These are phyloP conservation scores for Archilochus colubris DNA, from an alignment of 2,113 vertebrate species.

Conservation along the genomic window DNA sequence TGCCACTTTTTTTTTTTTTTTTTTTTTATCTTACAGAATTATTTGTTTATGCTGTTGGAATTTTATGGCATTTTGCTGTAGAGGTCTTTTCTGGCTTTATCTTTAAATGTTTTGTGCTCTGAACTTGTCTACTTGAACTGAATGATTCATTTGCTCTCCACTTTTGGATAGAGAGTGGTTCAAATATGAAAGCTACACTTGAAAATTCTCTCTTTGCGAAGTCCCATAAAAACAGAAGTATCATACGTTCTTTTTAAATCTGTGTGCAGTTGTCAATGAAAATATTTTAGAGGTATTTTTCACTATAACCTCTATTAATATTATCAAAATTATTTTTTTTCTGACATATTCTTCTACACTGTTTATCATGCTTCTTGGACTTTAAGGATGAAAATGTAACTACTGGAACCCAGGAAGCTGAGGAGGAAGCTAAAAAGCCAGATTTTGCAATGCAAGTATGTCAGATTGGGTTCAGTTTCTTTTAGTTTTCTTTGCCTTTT, in stretches of 20 bases:
- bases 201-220: neutral
- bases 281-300: neutral
- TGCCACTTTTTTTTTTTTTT: neutral
- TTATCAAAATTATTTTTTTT: neutral
- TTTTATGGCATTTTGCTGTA: neutral
- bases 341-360: conserved; percentile 2
- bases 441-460: conserved; percentile 76
- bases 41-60: neutral
- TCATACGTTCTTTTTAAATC: neutral
- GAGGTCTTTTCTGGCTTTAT: neutral
- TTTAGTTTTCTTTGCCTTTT: neutral
- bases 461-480: neutral
- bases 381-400: conserved; percentile 71
- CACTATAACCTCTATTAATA: neutral
- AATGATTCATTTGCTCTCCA: neutral
- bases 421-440: conserved; percentile 72
- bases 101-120: neutral
- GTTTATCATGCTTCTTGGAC: conserved; percentile 24
- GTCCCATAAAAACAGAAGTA: neutral
- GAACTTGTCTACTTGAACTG: neutral
- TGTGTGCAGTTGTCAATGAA: neutral
- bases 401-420: conserved; percentile 41
- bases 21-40: neutral
- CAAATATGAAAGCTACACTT: neutral
- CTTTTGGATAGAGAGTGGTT: neutral